Evolutionary conservation across 2,797 vertebrate genomes (phyloP), one percentile per base, ranked within the genome.

Genomic region (Prunella strophiata): DNA sequence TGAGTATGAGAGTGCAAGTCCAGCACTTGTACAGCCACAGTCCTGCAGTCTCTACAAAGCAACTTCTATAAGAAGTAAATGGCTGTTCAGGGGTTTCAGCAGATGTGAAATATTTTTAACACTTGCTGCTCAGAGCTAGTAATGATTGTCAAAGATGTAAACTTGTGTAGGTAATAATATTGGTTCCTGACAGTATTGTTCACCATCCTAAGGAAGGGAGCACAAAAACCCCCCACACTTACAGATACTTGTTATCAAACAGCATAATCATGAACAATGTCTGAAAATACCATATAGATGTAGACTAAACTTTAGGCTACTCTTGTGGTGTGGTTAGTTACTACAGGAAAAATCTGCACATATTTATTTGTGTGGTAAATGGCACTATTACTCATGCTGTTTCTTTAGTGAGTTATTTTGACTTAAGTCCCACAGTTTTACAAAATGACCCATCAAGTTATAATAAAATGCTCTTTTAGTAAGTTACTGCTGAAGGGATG

Each of bases 351-450:
- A 83, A 77, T 80, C 50, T 62, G 61, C 52, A 66, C 38, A 1
- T 71, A n/a, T 67, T 96, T 91, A 62, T 83, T 91, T 70, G 42
- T 75, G 75, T 3, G 1, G 32, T 68, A 89, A 80, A 54, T 77
- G 82, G 21, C 22, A 58, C 43, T 70, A 61, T 92, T 89, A 93
- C 65, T 89, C 91, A 74, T 71, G 22, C 58, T 50, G 61, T 83
- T 94, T 91, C 52, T 92, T 88, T 82, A 85, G 82, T 80, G 82
- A 93, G 57, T 88, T 95, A 77, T 94, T 96, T 94, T 93, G 30
- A 81, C 50, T 85, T 21, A 89, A 95, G 73, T 91, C 68, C 70
- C 30, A 77, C 65, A 72, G 68, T 91, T 94, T 72, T 66, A 74
- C 42, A 78, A 81, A 94, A 89, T 74, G 80, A 89, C 79, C 87